Evolutionary conservation across 2,888 invertebrate species (phyloP).

Genomic region (Drosophila limbata): DNA sequence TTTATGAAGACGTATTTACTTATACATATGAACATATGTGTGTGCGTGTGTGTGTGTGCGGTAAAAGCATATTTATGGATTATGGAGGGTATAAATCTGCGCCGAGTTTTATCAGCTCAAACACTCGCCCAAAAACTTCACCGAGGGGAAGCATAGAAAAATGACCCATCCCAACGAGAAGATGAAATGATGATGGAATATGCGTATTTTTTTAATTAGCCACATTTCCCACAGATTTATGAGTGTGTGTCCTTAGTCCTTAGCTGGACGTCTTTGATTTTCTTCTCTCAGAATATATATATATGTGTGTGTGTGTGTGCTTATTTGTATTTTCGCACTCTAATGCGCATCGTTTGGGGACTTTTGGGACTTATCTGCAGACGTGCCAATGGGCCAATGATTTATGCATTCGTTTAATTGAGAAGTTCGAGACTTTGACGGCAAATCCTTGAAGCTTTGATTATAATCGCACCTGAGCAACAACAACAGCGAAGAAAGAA

Average conservation of each 20-base stretch:
- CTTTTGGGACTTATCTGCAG: slow-evolving; percentile 80
- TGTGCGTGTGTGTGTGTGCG: slow-evolving; percentile 36
- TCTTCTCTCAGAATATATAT: slow-evolving; percentile 12
- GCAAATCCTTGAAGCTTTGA: slow-evolving; percentile 78
- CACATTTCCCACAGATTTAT: slow-evolving; percentile 77
- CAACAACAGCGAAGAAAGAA: slow-evolving; percentile 21
- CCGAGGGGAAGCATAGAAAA: slow-evolving; percentile 28
- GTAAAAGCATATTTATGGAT: slow-evolving; percentile 81
- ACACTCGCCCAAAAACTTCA: slow-evolving; percentile 29
- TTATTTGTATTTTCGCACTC: slow-evolving; percentile 66
- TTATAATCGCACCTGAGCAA: slow-evolving; percentile 78
- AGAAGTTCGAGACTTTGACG: slow-evolving; percentile 82
- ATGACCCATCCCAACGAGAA: background rate
- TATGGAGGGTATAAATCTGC: slow-evolving; percentile 82
- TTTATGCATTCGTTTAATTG: slow-evolving; percentile 82
- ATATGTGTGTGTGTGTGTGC: slow-evolving; percentile 13
- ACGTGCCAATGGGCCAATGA: slow-evolving; percentile 71
- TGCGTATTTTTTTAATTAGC: slow-evolving; percentile 82
- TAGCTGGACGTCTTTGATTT: slow-evolving; percentile 54
- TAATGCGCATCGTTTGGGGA: slow-evolving; percentile 66
- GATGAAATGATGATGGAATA: slow-evolving; percentile 76
- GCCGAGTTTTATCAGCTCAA: slow-evolving; percentile 71
- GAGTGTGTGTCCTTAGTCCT: slow-evolving; percentile 64
- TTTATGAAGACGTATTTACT: slow-evolving; percentile 75
- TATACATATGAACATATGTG: slow-evolving; percentile 8